Evolutionary conservation across 2,888 invertebrate species (phyloP), one percentile per base, ranked within the genome.

Genomic region (Ametastegia equiseti): DNA sequence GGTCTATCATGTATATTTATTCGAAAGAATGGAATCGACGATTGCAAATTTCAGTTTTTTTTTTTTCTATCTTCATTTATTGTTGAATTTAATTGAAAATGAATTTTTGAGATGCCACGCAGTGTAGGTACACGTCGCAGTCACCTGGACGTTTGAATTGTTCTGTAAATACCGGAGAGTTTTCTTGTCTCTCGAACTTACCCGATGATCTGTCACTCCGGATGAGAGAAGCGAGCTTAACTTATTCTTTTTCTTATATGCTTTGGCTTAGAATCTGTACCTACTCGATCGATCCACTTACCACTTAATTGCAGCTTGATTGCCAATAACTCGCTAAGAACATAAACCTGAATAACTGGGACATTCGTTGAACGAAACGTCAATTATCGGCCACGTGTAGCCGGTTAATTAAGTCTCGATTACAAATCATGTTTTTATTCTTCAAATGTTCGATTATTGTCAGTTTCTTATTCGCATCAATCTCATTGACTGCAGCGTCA

Each of bases 301-400:
- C 81, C 81, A 81, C 81, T 75, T 77, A 81, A 81, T 81, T 81
- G 78, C 78, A 42, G 78, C 78, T 78, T 78, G 78, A 78, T 78
- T 78, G 78, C 78, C 50, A 82, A 82, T 80, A 82, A 83, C 82
- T 71, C 79, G 81, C 30, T 30, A 83, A 81, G 80, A 30, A 75
- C 83, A 81, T 82, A 81, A 84, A 84, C 84, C 82, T 82, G 75
- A 82, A 81, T 82, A 83, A 85, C 82, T 81, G 84, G 83, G 80
- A 42, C 84, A 78, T 82, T 45, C 80, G 60, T 71, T 47, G 60
- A 63, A 73, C 78, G 65, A 60, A 69, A 80, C 81, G 77, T 83
- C 81, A 82, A 83, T 84, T 82, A 80, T 80, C 73, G 80, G 71
- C 78, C 84, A 81, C 82, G 83, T 81, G 83, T 81, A 81, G 57